Conservation (phyloP, 1,140 invertebrate species). For the Latrodectus geometricus region DNA sequence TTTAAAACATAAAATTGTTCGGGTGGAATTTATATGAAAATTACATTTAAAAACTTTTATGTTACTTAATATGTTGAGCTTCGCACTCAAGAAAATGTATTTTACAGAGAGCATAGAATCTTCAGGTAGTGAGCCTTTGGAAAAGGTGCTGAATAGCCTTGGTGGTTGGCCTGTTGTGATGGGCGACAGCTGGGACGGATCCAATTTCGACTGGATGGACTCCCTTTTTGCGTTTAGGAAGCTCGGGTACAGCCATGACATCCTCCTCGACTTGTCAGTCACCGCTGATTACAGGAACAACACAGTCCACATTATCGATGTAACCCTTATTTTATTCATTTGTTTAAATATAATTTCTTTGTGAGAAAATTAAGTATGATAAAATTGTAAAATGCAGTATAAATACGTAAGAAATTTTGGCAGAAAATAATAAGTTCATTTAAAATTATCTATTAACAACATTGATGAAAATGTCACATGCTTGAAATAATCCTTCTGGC, state of each 20-base stretch:
- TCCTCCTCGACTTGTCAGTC: slow-evolving; percentile 92
- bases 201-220: slow-evolving; percentile 82
- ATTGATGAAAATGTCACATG: too few species aligned
- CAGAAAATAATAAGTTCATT: too few species aligned
- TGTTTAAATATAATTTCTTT: too few species aligned
- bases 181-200: slow-evolving; percentile 79
- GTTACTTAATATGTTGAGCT: too few species aligned
- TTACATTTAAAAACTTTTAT: too few species aligned
- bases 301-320: slow-evolving; percentile 85
- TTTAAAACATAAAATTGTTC: too few species aligned
- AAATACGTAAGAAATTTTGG: too few species aligned
- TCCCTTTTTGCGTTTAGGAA: slow-evolving; percentile 83
- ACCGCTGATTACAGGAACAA: slow-evolving; percentile 87
- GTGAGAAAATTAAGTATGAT: too few species aligned
- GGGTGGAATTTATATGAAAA: too few species aligned
- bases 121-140: slow-evolving; percentile 72
- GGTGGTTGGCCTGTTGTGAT: slow-evolving; percentile 92
- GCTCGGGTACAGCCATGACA: slow-evolving; percentile 87
- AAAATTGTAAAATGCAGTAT: too few species aligned
- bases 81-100: background rate
- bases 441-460: too few species aligned
- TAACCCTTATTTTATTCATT: slow-evolving; percentile 72
- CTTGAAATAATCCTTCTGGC: too few species aligned
- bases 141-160: slow-evolving; percentile 78
- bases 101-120: slow-evolving; percentile 63